Percentiles rank a stretch among this genome's conserved stretches.
These are phyloP conservation scores for Zosterops pallidus DNA, from an alignment of 2,113 vertebrate species.

Conservation along the genomic window DNA sequence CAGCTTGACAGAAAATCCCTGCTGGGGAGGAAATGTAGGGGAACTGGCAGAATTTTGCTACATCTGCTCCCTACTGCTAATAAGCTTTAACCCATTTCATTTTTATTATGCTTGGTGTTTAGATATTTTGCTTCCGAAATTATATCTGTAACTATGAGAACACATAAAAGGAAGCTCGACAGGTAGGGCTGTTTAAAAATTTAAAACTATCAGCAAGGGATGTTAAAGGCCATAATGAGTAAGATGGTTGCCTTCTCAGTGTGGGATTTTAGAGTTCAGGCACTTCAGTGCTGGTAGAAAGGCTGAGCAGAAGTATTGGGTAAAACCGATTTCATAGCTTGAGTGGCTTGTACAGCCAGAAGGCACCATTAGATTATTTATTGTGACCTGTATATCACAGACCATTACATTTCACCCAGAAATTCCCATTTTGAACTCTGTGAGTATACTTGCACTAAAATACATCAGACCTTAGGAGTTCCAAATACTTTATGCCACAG, in stretches of 20 bases:
- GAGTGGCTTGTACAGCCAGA: conserved; percentile 32
- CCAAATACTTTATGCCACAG: not conserved
- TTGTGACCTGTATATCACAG: conserved; percentile 53
- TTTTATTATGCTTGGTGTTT: conserved; percentile 93
- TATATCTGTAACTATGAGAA: conserved; percentile 72
- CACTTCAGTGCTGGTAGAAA: conserved; percentile 24
- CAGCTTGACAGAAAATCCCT: conserved; percentile 84
- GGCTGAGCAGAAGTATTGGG: not conserved
- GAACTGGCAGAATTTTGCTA: conserved; percentile 88
- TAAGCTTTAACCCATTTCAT: conserved; percentile 89
- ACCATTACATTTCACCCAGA: conserved; percentile 41
- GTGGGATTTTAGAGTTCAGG: conserved; percentile 47
- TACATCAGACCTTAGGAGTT: not conserved
- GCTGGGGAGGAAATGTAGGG: conserved; percentile 94
- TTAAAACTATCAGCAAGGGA: conserved; percentile 70
- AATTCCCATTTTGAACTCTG: not conserved
- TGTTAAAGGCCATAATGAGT: conserved; percentile 69
- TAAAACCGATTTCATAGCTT: conserved; percentile 31
- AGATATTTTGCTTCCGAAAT: conserved; percentile 86
- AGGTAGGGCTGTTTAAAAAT: conserved; percentile 77
- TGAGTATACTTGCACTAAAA: conserved; percentile 13
- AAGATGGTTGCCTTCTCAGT: conserved; percentile 59
- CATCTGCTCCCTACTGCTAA: conserved; percentile 92
- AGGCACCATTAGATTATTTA: conserved; percentile 45
- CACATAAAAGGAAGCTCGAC: conserved; percentile 70